Evolutionary conservation across 2,113 vertebrate species (phyloP).

Genomic region (Misgurnus anguillicaudatus): DNA sequence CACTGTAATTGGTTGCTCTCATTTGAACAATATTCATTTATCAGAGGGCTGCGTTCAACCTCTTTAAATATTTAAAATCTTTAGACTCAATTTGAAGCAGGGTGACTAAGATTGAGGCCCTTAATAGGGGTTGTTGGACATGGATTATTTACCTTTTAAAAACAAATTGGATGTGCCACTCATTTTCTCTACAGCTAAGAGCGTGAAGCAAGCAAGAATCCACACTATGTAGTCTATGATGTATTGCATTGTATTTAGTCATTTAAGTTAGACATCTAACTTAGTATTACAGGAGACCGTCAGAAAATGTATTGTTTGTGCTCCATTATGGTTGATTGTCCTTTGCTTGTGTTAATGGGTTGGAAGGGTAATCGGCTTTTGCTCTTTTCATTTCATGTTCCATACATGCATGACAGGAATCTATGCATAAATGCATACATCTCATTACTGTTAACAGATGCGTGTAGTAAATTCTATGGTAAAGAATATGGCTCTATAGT

Average conservation of each 20-base stretch:
- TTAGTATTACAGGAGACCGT: neutral
- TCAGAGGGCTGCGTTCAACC: conserved; percentile 49
- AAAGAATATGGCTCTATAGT: neutral
- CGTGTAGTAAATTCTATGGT: neutral
- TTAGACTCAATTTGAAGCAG: conserved; percentile 42
- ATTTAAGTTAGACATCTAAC: conserved; percentile 13
- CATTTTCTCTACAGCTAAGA: conserved; percentile 29
- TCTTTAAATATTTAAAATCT: conserved; percentile 63
- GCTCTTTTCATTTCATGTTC: neutral
- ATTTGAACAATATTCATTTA: conserved; percentile 51
- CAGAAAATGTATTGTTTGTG: neutral
- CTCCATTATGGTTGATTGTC: neutral
- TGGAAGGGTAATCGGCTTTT: neutral
- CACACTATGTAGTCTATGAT: conserved; percentile 29
- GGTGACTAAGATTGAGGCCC: conserved; percentile 52
- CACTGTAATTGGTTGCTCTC: conserved; percentile 43
- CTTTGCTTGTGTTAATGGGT: neutral
- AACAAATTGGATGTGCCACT: conserved; percentile 25
- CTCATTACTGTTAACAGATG: conserved; percentile 4
- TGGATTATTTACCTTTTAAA: conserved; percentile 57
- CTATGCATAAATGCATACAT: conserved; percentile 19
- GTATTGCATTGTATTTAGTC: conserved; percentile 15
- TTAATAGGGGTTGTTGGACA: conserved; percentile 40
- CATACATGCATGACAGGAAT: neutral
- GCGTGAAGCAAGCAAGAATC: conserved; percentile 9